phyloP scores from a whole-genome alignment of 2,113 vertebrate genomes.

The Pterophyllum scalare region DNA sequence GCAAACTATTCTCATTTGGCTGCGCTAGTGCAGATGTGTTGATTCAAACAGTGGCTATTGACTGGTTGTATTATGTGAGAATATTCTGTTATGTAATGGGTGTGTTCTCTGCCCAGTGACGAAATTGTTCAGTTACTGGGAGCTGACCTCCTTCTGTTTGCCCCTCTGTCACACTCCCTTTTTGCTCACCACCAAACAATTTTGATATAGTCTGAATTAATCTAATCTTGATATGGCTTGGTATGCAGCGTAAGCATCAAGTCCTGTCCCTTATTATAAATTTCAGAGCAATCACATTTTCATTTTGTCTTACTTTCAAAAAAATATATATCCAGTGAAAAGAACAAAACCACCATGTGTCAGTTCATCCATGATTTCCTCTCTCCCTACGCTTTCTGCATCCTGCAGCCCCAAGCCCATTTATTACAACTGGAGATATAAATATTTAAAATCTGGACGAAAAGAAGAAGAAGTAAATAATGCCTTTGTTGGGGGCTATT shows the following conservation, averaged over 20 bases:
- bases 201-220: conserved; percentile 14
- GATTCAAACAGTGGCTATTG: conserved; percentile 28
- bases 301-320: neutral
- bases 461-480: neutral
- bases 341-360: neutral
- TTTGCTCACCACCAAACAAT: neutral
- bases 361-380: accelerated
- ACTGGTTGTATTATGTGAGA: conserved; percentile 31
- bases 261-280: neutral
- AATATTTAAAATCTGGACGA: neutral
- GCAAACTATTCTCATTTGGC: conserved; percentile 2
- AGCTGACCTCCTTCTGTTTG: conserved; percentile 25
- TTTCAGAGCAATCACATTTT: neutral
- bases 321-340: neutral
- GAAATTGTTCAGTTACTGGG: conserved; percentile 34
- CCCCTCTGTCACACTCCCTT: neutral
- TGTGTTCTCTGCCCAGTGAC: conserved; percentile 44
- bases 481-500: neutral
- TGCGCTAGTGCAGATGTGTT: conserved; percentile 7
- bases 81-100: conserved; percentile 55
- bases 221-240: conserved; percentile 12
- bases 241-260: neutral
- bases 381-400: neutral
- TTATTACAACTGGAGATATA: neutral
- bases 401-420: neutral